These are phyloP conservation scores for Cryptus armator DNA, from an alignment of 2,888 invertebrate genomes.

Conservation along the genomic window DNA sequence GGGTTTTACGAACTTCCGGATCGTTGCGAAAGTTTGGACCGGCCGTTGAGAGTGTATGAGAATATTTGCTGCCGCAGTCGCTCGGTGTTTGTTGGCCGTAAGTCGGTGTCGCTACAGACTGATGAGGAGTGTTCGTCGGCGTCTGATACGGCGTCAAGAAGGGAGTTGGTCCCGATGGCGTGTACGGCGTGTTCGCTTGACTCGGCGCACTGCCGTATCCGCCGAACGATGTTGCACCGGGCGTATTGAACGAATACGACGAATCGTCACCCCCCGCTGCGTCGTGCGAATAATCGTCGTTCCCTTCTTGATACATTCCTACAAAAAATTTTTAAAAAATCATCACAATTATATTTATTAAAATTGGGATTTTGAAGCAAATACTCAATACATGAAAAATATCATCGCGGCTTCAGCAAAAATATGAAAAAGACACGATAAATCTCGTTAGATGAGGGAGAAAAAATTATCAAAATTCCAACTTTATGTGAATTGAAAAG, in stretches of 20 bases:
- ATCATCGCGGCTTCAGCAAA: no score
- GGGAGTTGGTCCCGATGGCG: constrained; percentile 96
- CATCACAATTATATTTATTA: not conserved
- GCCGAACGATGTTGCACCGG: constrained; percentile 86
- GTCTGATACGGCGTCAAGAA: constrained; percentile 96
- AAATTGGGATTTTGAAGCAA: not conserved
- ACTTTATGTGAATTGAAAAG: no score
- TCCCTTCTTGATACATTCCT: constrained; percentile 89
- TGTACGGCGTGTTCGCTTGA: constrained; percentile 94
- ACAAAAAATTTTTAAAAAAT: constrained; percentile 64
- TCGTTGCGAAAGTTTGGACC: not conserved
- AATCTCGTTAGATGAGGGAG: no score
- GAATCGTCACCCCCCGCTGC: constrained; percentile 88
- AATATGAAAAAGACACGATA: no score
- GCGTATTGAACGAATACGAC: constrained; percentile 88
- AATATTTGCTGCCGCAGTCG: constrained; percentile 85
- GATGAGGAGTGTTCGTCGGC: constrained; percentile 87
- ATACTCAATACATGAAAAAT: no score
- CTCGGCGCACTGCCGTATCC: constrained; percentile 87
- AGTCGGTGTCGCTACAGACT: constrained; percentile 84
- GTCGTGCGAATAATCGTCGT: constrained; percentile 90
- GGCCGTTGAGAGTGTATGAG: constrained; percentile 78
- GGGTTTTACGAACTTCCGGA: not conserved
- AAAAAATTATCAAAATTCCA: no score
- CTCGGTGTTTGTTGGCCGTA: constrained; percentile 80